phyloP scores from a whole-genome alignment of 1,140 invertebrate genomes.

The Caenorhabditis remanei region DNA sequence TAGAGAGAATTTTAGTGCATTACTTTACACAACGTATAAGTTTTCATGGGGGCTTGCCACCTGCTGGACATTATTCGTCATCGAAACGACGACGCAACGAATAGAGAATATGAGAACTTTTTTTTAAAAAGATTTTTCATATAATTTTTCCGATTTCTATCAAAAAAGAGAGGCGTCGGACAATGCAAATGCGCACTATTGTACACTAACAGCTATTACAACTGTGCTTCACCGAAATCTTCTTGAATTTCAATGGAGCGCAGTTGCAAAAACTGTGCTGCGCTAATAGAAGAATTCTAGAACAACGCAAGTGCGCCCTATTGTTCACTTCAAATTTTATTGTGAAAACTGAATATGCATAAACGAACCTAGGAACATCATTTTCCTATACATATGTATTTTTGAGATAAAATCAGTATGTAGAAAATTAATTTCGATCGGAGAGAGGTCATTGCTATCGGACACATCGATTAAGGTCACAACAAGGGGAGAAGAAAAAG shows the following conservation, averaged over 20 bases:
- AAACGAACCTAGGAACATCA: no score
- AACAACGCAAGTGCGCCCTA: no score
- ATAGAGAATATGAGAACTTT: neutral
- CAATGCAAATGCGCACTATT: no score
- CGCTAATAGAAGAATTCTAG: no score
- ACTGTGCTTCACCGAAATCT: no score
- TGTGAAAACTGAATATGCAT: no score
- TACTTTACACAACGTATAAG: conserved; percentile 38
- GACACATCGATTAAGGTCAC: conserved; percentile 38
- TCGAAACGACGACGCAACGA: neutral
- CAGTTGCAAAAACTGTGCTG: no score
- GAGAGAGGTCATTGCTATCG: conserved; percentile 1
- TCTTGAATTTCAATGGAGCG: no score
- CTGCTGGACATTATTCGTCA: conserved; percentile 17
- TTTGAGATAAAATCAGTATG: conserved; percentile 12
- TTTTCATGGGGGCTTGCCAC: neutral
- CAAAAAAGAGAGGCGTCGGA: no score
- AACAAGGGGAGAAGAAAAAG: neutral
- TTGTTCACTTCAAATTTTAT: no score
- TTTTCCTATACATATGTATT: neutral
- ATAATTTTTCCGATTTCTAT: neutral
- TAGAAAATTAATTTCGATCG: conserved; percentile 6
- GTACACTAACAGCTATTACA: no score
- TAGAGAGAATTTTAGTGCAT: conserved; percentile 21
- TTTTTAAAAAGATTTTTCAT: neutral